These are phyloP conservation scores for Perodicticus potto DNA, from an alignment of 2,797 vertebrate genomes.

Conservation along the genomic window DNA sequence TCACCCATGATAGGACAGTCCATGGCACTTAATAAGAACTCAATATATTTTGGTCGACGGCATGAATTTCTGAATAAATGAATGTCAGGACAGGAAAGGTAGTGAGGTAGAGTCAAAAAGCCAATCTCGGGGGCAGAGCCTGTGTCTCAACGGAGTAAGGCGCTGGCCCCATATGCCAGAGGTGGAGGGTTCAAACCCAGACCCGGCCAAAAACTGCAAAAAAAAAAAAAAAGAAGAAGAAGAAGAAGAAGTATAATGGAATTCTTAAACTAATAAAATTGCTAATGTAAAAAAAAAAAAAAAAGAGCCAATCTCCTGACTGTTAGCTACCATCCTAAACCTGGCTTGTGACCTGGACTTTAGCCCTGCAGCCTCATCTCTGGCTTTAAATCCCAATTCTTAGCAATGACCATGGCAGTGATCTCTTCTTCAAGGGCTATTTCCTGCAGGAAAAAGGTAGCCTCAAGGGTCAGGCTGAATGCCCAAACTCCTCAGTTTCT, in stretches of 20 bases:
- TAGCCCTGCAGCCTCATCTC: neutral
- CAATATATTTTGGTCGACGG: neutral
- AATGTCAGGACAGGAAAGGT: neutral
- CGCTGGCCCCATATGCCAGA: too few species aligned
- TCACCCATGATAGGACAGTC: neutral
- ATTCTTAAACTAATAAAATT: too few species aligned
- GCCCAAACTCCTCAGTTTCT: conserved; percentile 42
- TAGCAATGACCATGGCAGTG: neutral
- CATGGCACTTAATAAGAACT: neutral
- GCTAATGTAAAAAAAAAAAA: too few species aligned
- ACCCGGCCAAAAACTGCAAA: too few species aligned
- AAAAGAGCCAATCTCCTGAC: neutral
- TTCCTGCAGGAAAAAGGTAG: neutral
- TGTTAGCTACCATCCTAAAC: neutral
- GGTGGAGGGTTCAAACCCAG: too few species aligned
- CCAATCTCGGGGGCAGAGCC: too few species aligned
- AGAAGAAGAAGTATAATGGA: too few species aligned
- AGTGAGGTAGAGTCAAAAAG: neutral
- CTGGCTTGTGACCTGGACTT: neutral
- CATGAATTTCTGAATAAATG: neutral
- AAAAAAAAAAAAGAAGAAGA: too few species aligned
- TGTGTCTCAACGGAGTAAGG: too few species aligned
- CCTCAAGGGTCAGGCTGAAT: neutral
- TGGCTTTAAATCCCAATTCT: neutral
- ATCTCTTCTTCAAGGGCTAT: neutral